Evolutionary conservation across 2,888 invertebrate species (phyloP).

Genomic region (Drosophila limbata): DNA sequence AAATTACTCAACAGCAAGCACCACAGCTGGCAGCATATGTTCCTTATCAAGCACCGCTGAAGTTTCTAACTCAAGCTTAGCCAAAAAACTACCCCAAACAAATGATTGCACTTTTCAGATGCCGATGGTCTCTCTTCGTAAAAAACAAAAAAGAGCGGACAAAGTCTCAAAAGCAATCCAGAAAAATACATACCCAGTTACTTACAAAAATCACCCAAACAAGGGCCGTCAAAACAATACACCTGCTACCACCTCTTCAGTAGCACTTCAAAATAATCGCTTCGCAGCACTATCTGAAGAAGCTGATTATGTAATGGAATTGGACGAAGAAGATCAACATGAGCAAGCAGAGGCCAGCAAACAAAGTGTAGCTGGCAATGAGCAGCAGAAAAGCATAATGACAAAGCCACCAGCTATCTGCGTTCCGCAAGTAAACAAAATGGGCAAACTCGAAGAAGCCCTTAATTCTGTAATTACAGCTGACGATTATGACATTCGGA

Average conservation of each 20-base stretch:
- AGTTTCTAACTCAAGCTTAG: constrained; percentile 5
- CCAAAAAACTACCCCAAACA: not conserved
- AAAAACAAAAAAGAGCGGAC: constrained; percentile 9
- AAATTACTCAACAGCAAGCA: constrained; percentile 4
- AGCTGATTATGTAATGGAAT: constrained; percentile 7
- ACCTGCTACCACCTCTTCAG: not conserved
- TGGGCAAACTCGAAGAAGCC: not conserved
- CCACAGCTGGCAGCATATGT: not conserved
- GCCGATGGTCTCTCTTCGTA: not conserved
- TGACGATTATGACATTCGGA: constrained; percentile 12
- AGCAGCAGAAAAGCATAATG: not conserved
- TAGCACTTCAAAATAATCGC: constrained; percentile 2
- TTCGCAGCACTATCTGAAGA: constrained; percentile 9
- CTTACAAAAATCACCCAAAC: not conserved
- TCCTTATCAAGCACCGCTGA: constrained; percentile 3
- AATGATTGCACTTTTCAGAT: constrained; percentile 7
- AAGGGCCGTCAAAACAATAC: not conserved
- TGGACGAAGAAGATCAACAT: constrained; percentile 3
- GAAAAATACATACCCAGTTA: constrained; percentile 3
- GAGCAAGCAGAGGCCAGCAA: not conserved
- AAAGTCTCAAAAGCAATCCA: constrained; percentile 5
- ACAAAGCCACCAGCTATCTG: constrained; percentile 10
- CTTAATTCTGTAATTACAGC: not conserved
- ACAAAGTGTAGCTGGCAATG: not conserved
- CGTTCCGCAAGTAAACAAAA: constrained; percentile 1